phyloP scores from a whole-genome alignment of 37 sponge, comb jelly and placozoan genomes.

The Sycon ciliatum region DNA sequence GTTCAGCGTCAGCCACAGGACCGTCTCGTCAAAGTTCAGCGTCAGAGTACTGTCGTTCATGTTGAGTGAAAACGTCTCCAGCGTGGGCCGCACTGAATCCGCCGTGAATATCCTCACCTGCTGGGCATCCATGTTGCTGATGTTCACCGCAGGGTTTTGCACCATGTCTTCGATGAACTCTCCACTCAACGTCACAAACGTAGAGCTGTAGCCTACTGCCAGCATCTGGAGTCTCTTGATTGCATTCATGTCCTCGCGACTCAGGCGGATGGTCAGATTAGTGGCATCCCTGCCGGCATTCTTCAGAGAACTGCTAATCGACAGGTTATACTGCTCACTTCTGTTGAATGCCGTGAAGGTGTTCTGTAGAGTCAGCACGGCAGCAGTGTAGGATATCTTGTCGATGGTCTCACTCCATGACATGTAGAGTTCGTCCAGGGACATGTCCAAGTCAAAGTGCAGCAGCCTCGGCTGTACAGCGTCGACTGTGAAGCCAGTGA shows the following conservation, averaged over 20 bases:
- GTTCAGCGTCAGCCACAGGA: constrained; percentile 47
- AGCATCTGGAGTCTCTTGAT: constrained; percentile 57
- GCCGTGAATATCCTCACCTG: constrained; percentile 21
- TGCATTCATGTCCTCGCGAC: constrained; percentile 53
- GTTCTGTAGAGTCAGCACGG: background rate
- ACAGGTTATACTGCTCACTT: background rate
- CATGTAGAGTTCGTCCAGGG: constrained; percentile 40
- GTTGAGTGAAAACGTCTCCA: constrained; percentile 53
- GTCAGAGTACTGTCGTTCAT: constrained; percentile 44
- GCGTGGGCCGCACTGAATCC: constrained; percentile 41
- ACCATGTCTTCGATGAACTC: constrained; percentile 52
- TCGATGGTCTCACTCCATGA: constrained; percentile 61
- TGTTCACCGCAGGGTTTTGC: constrained; percentile 43
- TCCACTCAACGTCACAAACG: constrained; percentile 47
- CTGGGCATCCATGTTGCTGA: constrained; percentile 25
- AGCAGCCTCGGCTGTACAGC: constrained; percentile 33
- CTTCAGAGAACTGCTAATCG: background rate
- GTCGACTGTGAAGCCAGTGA: constrained; percentile 33
- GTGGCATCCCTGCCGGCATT: background rate
- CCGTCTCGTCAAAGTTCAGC: constrained; percentile 72
- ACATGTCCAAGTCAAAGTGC: constrained; percentile 57
- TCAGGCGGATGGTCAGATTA: constrained; percentile 1
- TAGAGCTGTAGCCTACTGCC: constrained; percentile 31
- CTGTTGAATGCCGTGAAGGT: background rate
- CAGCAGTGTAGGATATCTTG: background rate